Percentiles rank a stretch among this genome's conserved stretches.
Conservation (phyloP, 2,113 vertebrate genomes). For the rat (Rattus norvegicus) region DNA sequence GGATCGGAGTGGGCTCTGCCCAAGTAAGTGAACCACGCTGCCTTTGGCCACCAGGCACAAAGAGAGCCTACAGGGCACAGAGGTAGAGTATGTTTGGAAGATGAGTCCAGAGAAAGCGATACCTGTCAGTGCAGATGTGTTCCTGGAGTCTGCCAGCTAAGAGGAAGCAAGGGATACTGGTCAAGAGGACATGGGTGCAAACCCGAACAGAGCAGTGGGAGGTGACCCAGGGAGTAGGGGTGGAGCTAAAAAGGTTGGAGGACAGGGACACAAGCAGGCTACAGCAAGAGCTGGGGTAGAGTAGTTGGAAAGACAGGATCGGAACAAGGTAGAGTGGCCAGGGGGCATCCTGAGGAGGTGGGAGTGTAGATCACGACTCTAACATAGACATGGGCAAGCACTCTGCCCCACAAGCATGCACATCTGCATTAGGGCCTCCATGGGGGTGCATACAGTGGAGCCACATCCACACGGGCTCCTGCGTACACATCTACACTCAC, state of each 20-base stretch:
- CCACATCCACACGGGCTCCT: background rate
- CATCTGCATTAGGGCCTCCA: no score
- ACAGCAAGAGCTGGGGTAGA: background rate
- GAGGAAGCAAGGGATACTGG: background rate
- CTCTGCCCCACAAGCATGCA: background rate
- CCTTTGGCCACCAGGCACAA: no score
- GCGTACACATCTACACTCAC: background rate
- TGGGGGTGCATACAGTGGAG: no score
- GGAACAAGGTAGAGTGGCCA: background rate
- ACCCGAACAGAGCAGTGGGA: accelerated
- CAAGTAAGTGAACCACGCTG: background rate
- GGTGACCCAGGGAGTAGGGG: background rate
- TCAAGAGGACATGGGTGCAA: background rate
- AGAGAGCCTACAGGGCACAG: background rate
- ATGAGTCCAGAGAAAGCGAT: background rate
- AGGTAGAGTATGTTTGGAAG: background rate
- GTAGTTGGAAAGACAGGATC: accelerated
- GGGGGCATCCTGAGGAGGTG: background rate
- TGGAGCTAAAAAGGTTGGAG: accelerated
- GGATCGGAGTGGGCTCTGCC: background rate
- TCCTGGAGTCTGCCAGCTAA: background rate
- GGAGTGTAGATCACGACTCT: accelerated
- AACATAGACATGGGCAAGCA: background rate
- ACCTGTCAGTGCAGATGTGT: background rate
- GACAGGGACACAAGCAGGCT: background rate